Conservation (phyloP, 2,888 invertebrate genomes). For the Acrobasis consociella region DNA sequence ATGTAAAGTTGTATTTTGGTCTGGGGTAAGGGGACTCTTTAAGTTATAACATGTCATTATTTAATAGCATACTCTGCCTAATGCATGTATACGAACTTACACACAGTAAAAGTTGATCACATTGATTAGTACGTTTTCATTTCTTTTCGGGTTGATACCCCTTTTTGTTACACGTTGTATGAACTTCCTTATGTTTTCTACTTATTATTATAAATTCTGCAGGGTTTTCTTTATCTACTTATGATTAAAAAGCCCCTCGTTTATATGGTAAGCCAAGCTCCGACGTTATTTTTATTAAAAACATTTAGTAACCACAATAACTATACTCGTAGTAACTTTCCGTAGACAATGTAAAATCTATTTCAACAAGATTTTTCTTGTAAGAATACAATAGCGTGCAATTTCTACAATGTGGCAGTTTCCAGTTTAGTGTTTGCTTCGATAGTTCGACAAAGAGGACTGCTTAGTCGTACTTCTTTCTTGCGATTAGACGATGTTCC, state of each 20-base stretch:
- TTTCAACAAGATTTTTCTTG: constrained; percentile 17
- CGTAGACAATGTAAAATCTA: constrained; percentile 4
- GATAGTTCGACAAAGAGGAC: constrained; percentile 49
- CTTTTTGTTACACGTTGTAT: too few relatives aligned
- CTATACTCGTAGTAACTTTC: background rate
- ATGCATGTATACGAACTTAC: too few relatives aligned
- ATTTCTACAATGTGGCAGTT: constrained; percentile 25
- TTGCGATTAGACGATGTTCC: constrained; percentile 49
- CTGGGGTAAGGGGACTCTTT: too few relatives aligned
- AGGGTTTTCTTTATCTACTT: background rate
- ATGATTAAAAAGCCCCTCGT: too few relatives aligned
- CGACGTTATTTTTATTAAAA: background rate
- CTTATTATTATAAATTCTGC: background rate
- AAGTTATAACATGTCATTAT: too few relatives aligned
- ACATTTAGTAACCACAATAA: constrained; percentile 1
- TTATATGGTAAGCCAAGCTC: too few relatives aligned
- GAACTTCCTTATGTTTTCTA: too few relatives aligned
- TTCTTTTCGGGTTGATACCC: too few relatives aligned
- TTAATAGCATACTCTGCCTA: too few relatives aligned
- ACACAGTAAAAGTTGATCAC: too few relatives aligned
- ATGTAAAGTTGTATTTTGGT: too few relatives aligned
- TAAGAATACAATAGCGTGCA: constrained; percentile 16
- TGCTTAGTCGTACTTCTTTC: constrained; percentile 24
- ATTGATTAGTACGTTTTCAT: too few relatives aligned
- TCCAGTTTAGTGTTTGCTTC: constrained; percentile 33